Evolutionary conservation across 2,888 invertebrate species (phyloP).

Genomic region (Pachliopta kotzebuea): DNA sequence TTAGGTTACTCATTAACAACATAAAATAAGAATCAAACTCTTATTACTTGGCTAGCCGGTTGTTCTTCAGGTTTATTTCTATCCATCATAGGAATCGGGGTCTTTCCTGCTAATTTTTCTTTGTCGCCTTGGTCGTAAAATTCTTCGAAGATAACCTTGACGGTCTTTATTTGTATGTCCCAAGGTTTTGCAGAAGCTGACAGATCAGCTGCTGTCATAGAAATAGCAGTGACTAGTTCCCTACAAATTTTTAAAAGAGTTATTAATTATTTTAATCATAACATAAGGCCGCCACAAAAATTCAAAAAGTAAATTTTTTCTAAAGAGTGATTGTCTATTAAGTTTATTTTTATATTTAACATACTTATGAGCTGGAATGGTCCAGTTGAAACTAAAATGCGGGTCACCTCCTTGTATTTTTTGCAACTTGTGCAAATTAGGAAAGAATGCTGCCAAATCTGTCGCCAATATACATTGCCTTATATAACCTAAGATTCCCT

Average conservation of each 20-base stretch:
- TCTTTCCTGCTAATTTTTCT: constrained; percentile 83
- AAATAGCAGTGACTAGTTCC: constrained; percentile 85
- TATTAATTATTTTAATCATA: too few relatives aligned
- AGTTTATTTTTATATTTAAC: not conserved
- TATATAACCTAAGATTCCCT: constrained; percentile 86
- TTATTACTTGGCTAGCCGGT: constrained; percentile 87
- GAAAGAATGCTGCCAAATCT: constrained; percentile 90
- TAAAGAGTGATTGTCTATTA: not conserved
- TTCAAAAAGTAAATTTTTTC: not conserved
- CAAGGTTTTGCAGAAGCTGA: constrained; percentile 93
- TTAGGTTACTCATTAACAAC: not conserved
- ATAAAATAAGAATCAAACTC: not conserved
- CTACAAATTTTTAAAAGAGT: constrained; percentile 45
- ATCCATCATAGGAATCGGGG: constrained; percentile 91
- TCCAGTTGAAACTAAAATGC: constrained; percentile 83
- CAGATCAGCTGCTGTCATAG: constrained; percentile 92
- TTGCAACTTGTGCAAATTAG: constrained; percentile 81
- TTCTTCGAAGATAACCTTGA: constrained; percentile 90
- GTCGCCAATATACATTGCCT: constrained; percentile 93
- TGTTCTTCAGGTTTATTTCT: constrained; percentile 86
- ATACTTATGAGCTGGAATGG: constrained; percentile 80
- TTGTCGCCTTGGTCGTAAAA: constrained; percentile 90
- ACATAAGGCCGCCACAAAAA: too few relatives aligned
- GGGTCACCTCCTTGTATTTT: constrained; percentile 77
- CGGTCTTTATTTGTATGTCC: constrained; percentile 89